Evolutionary conservation across 2,113 vertebrate species (phyloP).

Genomic region (Papio anubis): DNA sequence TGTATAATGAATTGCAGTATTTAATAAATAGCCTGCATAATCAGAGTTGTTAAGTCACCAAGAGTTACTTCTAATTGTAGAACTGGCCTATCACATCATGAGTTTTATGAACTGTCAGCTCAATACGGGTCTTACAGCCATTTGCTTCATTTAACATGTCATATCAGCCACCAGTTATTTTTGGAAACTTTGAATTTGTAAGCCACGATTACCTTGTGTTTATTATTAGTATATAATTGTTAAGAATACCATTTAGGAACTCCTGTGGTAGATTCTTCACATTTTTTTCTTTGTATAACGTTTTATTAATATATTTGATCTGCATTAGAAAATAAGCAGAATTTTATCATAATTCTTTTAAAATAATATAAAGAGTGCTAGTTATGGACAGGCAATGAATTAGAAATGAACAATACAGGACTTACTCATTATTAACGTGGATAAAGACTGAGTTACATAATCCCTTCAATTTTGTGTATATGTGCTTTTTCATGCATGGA

Average conservation of each 20-base stretch:
- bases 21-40: background rate
- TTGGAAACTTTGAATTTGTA: background rate
- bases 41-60: background rate
- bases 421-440: background rate
- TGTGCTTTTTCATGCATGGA: background rate
- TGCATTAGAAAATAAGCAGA: background rate
- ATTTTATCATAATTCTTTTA: background rate
- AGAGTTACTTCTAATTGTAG: background rate
- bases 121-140: background rate
- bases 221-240: background rate
- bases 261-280: background rate
- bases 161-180: background rate
- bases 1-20: background rate
- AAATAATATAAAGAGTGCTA: background rate
- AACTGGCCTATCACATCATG: background rate
- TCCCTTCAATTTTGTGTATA: background rate
- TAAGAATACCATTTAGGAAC: background rate
- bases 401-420: background rate
- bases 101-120: background rate
- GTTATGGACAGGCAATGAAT: background rate
- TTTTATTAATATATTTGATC: background rate
- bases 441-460: background rate
- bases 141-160: background rate
- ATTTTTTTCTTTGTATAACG: background rate
- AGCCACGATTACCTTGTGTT: background rate